Base-by-base conservation (phyloP, 1,140 invertebrate genomes). In the Araneus ventricosus region DNA sequence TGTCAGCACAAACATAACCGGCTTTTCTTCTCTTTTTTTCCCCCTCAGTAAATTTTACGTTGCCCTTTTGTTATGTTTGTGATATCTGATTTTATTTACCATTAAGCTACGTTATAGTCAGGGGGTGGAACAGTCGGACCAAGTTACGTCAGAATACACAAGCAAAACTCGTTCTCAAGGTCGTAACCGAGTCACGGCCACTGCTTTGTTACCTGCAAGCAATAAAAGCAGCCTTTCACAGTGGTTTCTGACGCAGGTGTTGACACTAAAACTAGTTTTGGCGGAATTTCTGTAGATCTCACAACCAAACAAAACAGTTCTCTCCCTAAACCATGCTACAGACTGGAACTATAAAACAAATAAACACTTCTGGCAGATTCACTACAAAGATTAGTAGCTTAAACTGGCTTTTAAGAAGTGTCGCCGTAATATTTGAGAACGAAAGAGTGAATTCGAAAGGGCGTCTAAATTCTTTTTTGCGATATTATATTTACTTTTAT, bases 111-210 rank as follows among this genome's bases (percentile, higher is more conserved):
- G 30, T 34, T 75, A 34, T 34, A 2, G 5, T 34, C 70, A 17
- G 70, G 30, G 30, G 70, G 34, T 75, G 70, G 70, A 75, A 75
- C 30, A 34, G 14, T 34, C 70, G 70, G 70, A 75, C 30, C 70
- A 37, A 34, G 30, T 75, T 84, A 84, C 82, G 82, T 84, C 82
- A 84, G 0, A 52, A 57, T 20, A 84, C n/a, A 45, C 39, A 84
- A 57, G 82, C 27, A 41, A 30, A 84, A 84, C 82, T 84, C 5
- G 82, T 84, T 84, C 34, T 57, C 82, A 84, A 84, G 82, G 82
- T 84, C 82, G 82, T 14, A 84, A 8, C 39, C 82, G 82, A 84
- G 45, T 84, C 82, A 84, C 45, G 70, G 70, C 34, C 70, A 75
- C 70, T 20, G 70, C 70, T 34, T 75, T 75, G 70, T 75, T 75